phyloP scores from a whole-genome alignment of 1,140 invertebrate species.

The Anoplophora glabripennis region DNA sequence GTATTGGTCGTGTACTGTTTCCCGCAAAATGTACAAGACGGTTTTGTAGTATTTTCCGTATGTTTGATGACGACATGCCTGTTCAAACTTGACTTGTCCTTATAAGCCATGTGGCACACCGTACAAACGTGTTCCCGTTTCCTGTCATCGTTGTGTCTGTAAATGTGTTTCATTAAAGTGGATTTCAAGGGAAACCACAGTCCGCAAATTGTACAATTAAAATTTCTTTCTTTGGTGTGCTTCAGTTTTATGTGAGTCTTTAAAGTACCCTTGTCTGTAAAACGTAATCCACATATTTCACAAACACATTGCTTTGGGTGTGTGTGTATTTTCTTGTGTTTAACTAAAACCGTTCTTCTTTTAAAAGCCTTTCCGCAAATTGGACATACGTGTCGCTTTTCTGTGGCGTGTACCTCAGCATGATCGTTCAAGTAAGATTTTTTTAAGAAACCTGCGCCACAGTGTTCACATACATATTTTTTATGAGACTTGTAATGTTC shows the following conservation, averaged over 20 bases:
- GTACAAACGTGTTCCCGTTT: conserved; percentile 6
- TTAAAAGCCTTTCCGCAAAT: conserved; percentile 15
- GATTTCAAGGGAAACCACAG: conserved; percentile 9
- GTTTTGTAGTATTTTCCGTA: conserved; percentile 8
- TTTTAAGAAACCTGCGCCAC: conserved; percentile 12
- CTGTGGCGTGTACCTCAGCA: conserved; percentile 5
- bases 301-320: conserved; percentile 8
- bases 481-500: conserved; percentile 12
- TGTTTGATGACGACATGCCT: conserved; percentile 10
- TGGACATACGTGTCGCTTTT: conserved; percentile 8
- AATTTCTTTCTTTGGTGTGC: conserved; percentile 15
- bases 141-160: conserved; percentile 8
- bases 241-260: conserved; percentile 16
- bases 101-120: conserved; percentile 8
- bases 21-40: conserved; percentile 10
- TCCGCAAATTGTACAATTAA: conserved; percentile 5
- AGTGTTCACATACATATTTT: conserved; percentile 13
- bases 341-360: conserved; percentile 3
- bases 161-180: conserved; percentile 9
- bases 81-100: conserved; percentile 12
- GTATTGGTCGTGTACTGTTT: conserved; percentile 14
- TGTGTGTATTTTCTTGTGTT: conserved; percentile 14
- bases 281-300: conserved; percentile 13
- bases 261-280: conserved; percentile 6
- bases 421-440: conserved; percentile 11